phyloP scores from a whole-genome alignment of 1,140 invertebrate species.

The Aphelinus atriplicis region DNA sequence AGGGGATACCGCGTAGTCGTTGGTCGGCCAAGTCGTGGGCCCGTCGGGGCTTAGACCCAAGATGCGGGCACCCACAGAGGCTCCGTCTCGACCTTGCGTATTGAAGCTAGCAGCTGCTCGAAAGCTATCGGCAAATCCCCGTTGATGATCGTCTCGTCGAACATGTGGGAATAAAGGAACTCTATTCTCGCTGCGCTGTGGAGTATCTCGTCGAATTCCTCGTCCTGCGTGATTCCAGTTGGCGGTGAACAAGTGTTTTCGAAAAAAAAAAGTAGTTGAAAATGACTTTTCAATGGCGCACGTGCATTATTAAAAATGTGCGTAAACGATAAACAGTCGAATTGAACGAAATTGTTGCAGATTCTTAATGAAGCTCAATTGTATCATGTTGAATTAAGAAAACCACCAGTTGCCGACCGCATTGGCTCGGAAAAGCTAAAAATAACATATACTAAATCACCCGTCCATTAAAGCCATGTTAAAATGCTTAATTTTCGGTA shows the following conservation, averaged over 20 bases:
- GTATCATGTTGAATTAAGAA: too few relatives aligned
- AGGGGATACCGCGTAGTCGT: too few relatives aligned
- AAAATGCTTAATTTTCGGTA: too few relatives aligned
- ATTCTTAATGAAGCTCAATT: too few relatives aligned
- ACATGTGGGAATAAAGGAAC: slow-evolving; percentile 93
- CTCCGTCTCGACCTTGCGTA: slow-evolving; percentile 89
- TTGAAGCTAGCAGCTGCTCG: slow-evolving; percentile 83
- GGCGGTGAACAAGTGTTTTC: background rate
- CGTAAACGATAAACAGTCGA: too few relatives aligned
- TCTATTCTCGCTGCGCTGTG: slow-evolving; percentile 90
- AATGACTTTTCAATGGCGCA: too few relatives aligned
- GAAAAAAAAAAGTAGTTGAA: slow-evolving; percentile 6
- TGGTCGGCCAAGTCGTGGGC: too few relatives aligned
- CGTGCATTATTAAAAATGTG: too few relatives aligned
- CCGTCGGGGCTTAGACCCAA: slow-evolving; percentile 78
- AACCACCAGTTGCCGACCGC: too few relatives aligned
- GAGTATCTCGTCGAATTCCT: slow-evolving; percentile 92
- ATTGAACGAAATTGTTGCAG: too few relatives aligned
- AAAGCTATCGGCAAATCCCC: slow-evolving; percentile 88
- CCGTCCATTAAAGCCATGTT: too few relatives aligned
- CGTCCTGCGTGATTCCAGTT: slow-evolving; percentile 73
- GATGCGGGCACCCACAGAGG: slow-evolving; percentile 95
- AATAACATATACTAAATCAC: background rate
- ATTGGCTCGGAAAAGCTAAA: background rate
- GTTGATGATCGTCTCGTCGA: slow-evolving; percentile 94